phyloP scores from a whole-genome alignment of 1,140 invertebrate genomes.

The Capitella teleta region DNA sequence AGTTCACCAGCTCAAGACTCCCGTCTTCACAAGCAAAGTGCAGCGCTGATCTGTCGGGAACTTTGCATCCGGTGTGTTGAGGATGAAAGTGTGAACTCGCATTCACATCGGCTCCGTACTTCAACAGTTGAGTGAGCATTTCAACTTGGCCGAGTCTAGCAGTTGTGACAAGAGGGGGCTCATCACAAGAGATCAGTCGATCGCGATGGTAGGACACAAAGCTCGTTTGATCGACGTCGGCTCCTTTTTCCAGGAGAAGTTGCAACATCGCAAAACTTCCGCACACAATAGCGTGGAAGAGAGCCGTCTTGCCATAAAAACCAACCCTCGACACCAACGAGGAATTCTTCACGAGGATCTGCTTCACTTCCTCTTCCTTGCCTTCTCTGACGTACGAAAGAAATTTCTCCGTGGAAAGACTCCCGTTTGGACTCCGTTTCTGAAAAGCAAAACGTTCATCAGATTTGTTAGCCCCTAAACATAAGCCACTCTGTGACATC shows the following conservation, averaged over 20 bases:
- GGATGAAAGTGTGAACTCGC: not conserved
- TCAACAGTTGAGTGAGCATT: slow-evolving; percentile 6
- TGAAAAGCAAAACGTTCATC: too few relatives aligned
- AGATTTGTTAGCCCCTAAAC: too few relatives aligned
- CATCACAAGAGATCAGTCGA: slow-evolving; percentile 10
- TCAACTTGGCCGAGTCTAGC: slow-evolving; percentile 5
- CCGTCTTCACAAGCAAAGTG: slow-evolving; percentile 11
- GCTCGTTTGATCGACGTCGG: slow-evolving; percentile 7
- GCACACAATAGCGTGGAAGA: slow-evolving; percentile 2
- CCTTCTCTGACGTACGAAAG: too few relatives aligned
- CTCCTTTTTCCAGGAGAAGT: slow-evolving; percentile 8
- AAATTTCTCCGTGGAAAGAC: too few relatives aligned
- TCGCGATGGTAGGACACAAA: slow-evolving; percentile 8
- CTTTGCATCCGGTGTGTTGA: not conserved
- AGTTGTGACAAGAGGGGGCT: slow-evolving; percentile 11
- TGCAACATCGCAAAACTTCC: not conserved
- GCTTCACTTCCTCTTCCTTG: too few relatives aligned
- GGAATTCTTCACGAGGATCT: too few relatives aligned
- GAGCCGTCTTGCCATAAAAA: slow-evolving; percentile 2
- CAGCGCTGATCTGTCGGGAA: slow-evolving; percentile 5
- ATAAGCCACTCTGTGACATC: too few relatives aligned
- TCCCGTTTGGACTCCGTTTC: too few relatives aligned
- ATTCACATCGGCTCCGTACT: slow-evolving; percentile 3
- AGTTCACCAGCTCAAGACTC: slow-evolving; percentile 6
- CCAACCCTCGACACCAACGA: too few relatives aligned